These are phyloP conservation scores for Hoplostethus mediterraneus DNA, from an alignment of 2,797 vertebrate species.

Conservation along the genomic window DNA sequence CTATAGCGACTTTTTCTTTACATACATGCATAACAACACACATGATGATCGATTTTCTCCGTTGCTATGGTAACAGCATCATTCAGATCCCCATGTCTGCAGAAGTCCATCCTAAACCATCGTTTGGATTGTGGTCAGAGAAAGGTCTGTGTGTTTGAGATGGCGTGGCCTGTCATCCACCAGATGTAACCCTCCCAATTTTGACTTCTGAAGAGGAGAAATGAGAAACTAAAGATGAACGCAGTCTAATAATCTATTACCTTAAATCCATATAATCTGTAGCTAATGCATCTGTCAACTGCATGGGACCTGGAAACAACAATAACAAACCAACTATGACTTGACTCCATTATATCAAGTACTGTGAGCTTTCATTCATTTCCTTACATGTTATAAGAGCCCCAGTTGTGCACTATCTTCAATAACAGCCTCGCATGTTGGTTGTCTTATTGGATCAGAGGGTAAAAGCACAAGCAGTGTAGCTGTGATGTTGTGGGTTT, in stretches of 20 bases:
- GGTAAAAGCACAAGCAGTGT: no score
- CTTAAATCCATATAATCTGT: constrained; percentile 39
- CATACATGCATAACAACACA: neutral
- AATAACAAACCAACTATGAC: constrained; percentile 27
- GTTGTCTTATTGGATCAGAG: no score
- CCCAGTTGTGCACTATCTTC: no score
- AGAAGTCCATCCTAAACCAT: neutral
- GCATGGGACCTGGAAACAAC: constrained; percentile 15
- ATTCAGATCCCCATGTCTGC: neutral
- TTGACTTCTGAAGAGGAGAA: constrained; percentile 22
- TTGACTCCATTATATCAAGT: constrained; percentile 1
- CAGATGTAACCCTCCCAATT: constrained; percentile 1
- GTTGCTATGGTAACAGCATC: constrained; percentile 39
- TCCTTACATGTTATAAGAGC: no score
- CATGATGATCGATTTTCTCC: constrained; percentile 1
- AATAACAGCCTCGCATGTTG: no score
- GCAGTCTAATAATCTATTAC: constrained; percentile 48
- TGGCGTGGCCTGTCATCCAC: constrained; percentile 7
- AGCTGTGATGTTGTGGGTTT: no score
- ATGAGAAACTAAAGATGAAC: constrained; percentile 42
- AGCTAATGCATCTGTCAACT: constrained; percentile 27
- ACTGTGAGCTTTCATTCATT: no score
- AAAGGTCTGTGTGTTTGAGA: neutral
- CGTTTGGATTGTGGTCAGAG: neutral
- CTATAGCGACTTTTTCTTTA: neutral